Base-by-base conservation (phyloP, 2,797 vertebrate genomes). In the Holocentrus rufus region DNA sequence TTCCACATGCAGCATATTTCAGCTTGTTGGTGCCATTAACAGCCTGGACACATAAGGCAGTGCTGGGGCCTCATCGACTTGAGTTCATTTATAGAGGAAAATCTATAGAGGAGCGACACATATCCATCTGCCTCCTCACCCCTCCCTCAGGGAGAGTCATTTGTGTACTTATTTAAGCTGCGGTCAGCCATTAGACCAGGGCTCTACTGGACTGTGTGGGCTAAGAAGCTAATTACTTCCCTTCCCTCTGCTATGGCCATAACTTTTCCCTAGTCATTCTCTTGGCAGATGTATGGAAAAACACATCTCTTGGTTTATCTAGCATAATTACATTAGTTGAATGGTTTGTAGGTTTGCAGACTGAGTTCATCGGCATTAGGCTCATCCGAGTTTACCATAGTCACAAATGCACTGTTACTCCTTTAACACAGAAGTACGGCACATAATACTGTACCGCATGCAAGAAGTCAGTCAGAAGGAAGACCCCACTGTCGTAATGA, bases 31-130 rank as follows among this genome's bases (percentile, higher is more conserved):
- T 90, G 83, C 91, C 85, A 92, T 93, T 92, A 93, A 89, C 80
- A 83, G 85, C 83, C 83, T 68, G 83, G 80, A 90, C 89, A 90
- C 90, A 89, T 81, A 85, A 79, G 80, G 80, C 82, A 77, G 67
- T 67, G 83, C 82, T 23, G 76, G 80, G 82, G 78, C 69, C 81
- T 87, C 91, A 93, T 93, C 86, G 91, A 93, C 92, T 90, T 57
- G 77, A 85, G 89, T 93, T 91, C 92, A 92, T 92, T 93, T 93
- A 90, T 92, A 88, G 90, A 92, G 88, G 80, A 87, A 93, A 91
- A 93, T 93, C 93, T 87, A 92, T 93, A 92, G 89, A 83, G 78
- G 72, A 89, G 91, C 65, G 91, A 93, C 92, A 91, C 88, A 74
- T 89, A 91, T 92, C 90, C 88, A 91, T 92, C 93, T 91, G 90